Percentiles rank a stretch among this genome's conserved stretches.
phyloP scores from a whole-genome alignment of 2,888 invertebrate genomes.

The Orthosia gracilis region DNA sequence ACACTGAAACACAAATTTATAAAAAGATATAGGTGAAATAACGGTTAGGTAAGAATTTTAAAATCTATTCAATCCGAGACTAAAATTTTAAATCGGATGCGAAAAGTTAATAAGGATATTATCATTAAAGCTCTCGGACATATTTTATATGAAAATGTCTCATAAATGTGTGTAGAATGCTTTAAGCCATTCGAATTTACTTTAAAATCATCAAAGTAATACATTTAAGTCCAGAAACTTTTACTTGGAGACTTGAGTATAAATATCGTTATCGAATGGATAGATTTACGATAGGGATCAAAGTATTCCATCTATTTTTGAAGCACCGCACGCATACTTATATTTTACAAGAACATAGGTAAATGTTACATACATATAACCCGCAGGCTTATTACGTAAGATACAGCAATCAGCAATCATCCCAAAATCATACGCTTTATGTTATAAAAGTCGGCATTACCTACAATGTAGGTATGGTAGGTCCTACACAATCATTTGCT shows the following conservation, averaged over 20 bases:
- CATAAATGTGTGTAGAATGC: neutral
- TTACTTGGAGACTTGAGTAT: neutral
- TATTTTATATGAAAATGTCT: slow-evolving; percentile 4
- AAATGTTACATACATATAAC: neutral
- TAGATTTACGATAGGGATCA: neutral
- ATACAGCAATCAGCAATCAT: too few relatives aligned
- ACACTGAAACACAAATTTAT: too few relatives aligned
- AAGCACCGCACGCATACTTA: neutral
- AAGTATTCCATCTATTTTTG: neutral
- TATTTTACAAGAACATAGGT: neutral
- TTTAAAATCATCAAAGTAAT: neutral
- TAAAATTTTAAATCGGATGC: neutral
- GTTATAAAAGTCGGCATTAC: too few relatives aligned
- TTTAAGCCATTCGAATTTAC: neutral
- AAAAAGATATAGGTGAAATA: too few relatives aligned
- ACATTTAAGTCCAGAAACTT: neutral
- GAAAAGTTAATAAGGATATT: slow-evolving; percentile 19
- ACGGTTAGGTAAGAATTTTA: neutral
- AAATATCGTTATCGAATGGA: slow-evolving; percentile 8
- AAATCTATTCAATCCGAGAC: neutral
- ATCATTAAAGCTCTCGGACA: neutral
- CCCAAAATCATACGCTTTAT: too few relatives aligned
- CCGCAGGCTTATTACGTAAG: too few relatives aligned
- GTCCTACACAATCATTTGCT: too few relatives aligned
- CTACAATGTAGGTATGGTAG: too few relatives aligned